Base-by-base conservation (phyloP, 2,113 vertebrate species). In the Ciconia maguari region DNA sequence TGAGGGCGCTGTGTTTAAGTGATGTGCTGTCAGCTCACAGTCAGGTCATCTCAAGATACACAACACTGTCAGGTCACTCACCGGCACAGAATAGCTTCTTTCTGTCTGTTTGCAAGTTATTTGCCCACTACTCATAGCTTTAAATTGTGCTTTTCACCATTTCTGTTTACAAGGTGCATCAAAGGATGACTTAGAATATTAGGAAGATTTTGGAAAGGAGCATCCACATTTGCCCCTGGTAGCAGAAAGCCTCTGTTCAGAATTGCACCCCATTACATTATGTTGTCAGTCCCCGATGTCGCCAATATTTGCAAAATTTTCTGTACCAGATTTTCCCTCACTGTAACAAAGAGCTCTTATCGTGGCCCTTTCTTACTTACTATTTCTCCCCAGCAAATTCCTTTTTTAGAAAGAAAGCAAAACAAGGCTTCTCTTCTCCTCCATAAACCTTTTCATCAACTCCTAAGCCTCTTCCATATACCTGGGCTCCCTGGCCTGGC, bases 1-100 rank as follows among this genome's bases (percentile, higher is more conserved):
- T 0, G 1, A 71, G 41, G 29, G 32, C 1, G 0, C 16, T 52
- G 17, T 42, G 55, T 52, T 58, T 44, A 13, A 30, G 6, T 7
- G 57, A 51, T 30, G 34, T 13, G 29, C 14, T 25, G 11, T 32
- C 44, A 65, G 10, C 32, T 87, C 76, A 52, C 30, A 57, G 26
- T 8, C 55, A n/a, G 34, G 34, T 49, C 36, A 54, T 18, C 69
- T 41, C 77, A 46, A 64, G 48, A 46, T 24, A 27, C 17, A 22
- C 21, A 25, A 0, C 10, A 16, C 21, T 32, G 20, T 4, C 16
- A 22, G 19, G 65, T 69, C 22, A 52, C 42, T 70, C 44, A 27
- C 11, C 61, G 46, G 36, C 4, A 1, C 42, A 55, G n/a, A 11
- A 29, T 4, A 65, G 9, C 17, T 62, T 41, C 11, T n/a, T 65